These are phyloP conservation scores for Myrmophylax atrothorax DNA, from an alignment of 2,113 vertebrate species.

Conservation along the genomic window DNA sequence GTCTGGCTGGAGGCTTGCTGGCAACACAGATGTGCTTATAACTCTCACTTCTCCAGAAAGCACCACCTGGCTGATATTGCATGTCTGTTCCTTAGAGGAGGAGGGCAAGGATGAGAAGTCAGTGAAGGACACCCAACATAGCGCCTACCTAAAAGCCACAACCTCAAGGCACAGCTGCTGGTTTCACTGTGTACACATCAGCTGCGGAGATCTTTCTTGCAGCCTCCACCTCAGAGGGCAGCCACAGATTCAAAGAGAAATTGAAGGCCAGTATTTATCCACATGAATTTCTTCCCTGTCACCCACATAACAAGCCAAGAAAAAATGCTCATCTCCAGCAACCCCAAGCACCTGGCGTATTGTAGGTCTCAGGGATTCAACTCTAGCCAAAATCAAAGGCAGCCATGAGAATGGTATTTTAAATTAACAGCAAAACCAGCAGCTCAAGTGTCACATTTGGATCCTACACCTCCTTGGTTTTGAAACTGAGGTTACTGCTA, in stretches of 20 bases:
- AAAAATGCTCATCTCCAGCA: neutral
- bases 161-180: conserved; percentile 40
- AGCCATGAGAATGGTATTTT: neutral
- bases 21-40: neutral
- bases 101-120: neutral
- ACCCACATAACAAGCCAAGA: neutral
- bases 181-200: conserved; percentile 19
- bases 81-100: neutral
- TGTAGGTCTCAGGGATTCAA: neutral
- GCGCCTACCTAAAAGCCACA: neutral
- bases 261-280: neutral
- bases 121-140: neutral
- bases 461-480: neutral
- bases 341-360: neutral
- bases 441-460: neutral
- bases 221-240: neutral
- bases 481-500: neutral
- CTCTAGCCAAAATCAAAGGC: neutral
- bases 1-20: neutral
- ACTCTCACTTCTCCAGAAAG: neutral
- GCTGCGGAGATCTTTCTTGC: neutral
- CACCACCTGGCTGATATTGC: neutral
- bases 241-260: neutral
- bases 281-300: neutral
- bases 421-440: neutral